Evolutionary conservation across 2,113 vertebrate species (phyloP), one percentile per base, ranked within the genome.

Genomic region (Carassius gibelio): DNA sequence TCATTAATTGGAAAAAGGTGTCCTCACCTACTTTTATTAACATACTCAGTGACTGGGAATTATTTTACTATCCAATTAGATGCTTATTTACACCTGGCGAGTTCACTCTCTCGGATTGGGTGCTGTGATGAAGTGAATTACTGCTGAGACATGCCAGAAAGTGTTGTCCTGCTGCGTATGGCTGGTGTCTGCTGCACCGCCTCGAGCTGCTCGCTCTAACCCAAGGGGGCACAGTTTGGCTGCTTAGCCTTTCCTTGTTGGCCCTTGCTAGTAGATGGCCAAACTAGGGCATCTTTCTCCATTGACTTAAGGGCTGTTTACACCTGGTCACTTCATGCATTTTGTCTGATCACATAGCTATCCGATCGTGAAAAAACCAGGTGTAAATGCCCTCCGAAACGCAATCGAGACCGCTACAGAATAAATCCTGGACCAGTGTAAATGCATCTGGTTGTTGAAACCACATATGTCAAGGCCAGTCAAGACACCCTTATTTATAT

Each of bases 61-160:
- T 72, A 87, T 84, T 82, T 82, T 82, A 82, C 62, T 77, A 80
- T 85, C 81, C 68, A 81, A 71, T 89, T 87, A 87, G 75, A 85
- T 52, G 23, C 75, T 80, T 87, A 85, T 78, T 88, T 88, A 88
- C 80, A 85, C 80, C 79, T 82, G 83, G 38, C 79, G 83, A 55
- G 48, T 87, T 69, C 74, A 19, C 75, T 83, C 69, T 85, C 75
- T 23, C 74, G 23, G 15, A 75, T 61, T 21, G 62, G 38, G n/a
- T 57, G 62, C n/a, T 48, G 62, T 82, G 72, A 85, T 87, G 64
- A 86, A 83, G 66, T 57, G 61, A 87, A 89, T 83, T 79, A 75
- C 42, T 26, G 55, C 21, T 50, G 19, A 68, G 36, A 23, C 9
- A 76, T 9, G 21, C 42, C 34, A 57, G 55, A 57, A 57, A 57